Evolutionary conservation across 1,140 invertebrate genomes (phyloP).

Genomic region (Drosophila nikananu): DNA sequence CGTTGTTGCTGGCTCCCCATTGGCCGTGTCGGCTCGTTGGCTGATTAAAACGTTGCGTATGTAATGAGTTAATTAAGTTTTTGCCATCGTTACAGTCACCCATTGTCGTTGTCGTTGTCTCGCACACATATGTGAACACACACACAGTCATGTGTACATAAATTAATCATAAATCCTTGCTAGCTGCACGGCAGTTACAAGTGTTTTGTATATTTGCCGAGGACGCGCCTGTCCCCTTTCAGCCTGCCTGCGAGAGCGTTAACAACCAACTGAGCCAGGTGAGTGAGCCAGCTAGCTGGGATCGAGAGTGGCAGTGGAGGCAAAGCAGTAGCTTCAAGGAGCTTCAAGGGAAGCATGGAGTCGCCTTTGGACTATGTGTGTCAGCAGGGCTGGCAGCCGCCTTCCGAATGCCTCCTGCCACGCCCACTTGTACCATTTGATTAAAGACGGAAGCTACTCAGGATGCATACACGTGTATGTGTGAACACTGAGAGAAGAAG

Average conservation of each 20-base stretch:
- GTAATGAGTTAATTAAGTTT: constrained; percentile 85
- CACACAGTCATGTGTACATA: constrained; percentile 60
- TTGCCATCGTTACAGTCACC: constrained; percentile 57
- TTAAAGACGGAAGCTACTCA: constrained; percentile 62
- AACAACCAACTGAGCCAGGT: constrained; percentile 38
- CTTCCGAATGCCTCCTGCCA: constrained; percentile 28
- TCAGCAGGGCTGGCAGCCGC: constrained; percentile 53
- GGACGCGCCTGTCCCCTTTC: constrained; percentile 51
- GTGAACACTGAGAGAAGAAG: constrained; percentile 29
- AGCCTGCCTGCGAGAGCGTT: constrained; percentile 33
- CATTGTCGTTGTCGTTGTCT: constrained; percentile 23
- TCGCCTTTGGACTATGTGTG: constrained; percentile 56
- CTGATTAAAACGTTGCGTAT: constrained; percentile 81
- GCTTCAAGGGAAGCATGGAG: constrained; percentile 12
- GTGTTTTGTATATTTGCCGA: constrained; percentile 80
- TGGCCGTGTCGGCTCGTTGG: constrained; percentile 67
- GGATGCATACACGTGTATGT: constrained; percentile 15
- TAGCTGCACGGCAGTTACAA: constrained; percentile 60
- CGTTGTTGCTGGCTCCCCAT: constrained; percentile 14
- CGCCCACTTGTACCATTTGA: constrained; percentile 73
- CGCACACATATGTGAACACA: constrained; percentile 4
- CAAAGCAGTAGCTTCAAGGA: neutral
- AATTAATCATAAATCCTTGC: constrained; percentile 80
- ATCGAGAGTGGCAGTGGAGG: constrained; percentile 16
- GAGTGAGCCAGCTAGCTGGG: constrained; percentile 17